These are phyloP conservation scores for Ophioninae sp. DNA, from an alignment of 2,888 invertebrate genomes.

Conservation along the genomic window DNA sequence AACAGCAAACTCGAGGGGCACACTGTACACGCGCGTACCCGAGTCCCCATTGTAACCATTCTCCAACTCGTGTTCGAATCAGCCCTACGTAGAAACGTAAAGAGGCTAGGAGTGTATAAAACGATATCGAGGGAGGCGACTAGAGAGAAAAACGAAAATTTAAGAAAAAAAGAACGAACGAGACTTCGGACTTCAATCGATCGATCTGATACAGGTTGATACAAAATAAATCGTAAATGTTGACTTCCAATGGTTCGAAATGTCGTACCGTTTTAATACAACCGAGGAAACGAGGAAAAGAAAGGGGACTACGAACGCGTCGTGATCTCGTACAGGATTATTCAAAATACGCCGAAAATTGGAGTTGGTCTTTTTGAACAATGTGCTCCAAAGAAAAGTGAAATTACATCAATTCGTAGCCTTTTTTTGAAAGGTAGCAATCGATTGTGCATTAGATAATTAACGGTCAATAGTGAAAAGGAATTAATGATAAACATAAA, in stretches of 20 bases:
- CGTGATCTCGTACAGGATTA: neutral
- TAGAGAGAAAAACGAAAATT: constrained; percentile 15
- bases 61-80: constrained; percentile 28
- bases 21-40: constrained; percentile 28
- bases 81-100: constrained; percentile 24
- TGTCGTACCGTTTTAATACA: neutral
- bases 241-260: neutral
- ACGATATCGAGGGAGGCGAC: constrained; percentile 20
- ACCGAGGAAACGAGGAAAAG: neutral
- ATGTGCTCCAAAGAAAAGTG: neutral
- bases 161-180: constrained; percentile 16
- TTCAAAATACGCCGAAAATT: neutral
- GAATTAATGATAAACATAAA: too few relatives aligned
- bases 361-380: neutral
- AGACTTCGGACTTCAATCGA: constrained; percentile 26
- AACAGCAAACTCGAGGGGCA: constrained; percentile 44
- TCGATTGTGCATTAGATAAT: too few relatives aligned
- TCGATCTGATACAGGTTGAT: constrained; percentile 6
- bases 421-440: too few relatives aligned
- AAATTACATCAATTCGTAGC: neutral
- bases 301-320: neutral
- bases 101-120: constrained; percentile 11
- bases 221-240: neutral
- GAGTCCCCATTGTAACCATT: constrained; percentile 69
- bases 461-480: too few relatives aligned